Evolutionary conservation across 2,113 vertebrate species (phyloP).

Genomic region (Pseudopodoces humilis): DNA sequence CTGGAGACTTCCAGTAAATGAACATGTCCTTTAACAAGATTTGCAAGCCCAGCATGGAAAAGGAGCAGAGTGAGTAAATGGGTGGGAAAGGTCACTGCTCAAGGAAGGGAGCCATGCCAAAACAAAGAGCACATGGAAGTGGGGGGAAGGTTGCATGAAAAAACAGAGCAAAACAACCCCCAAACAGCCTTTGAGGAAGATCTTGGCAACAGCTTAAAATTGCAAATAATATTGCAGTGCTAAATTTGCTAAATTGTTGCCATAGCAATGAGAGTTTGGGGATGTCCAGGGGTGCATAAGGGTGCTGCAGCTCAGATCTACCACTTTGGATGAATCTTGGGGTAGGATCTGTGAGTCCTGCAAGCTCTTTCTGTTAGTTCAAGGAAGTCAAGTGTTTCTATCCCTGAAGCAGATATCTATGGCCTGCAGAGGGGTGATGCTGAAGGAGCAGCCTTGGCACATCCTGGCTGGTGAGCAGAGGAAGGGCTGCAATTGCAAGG

Average conservation of each 20-base stretch:
- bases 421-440: background rate
- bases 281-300: background rate
- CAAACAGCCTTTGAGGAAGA: background rate
- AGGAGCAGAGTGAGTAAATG: background rate
- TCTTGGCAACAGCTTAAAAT: background rate
- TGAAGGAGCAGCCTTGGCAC: background rate
- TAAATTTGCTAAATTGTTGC: background rate
- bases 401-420: rapidly evolving
- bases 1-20: slow-evolving; percentile 56
- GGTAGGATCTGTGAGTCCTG: background rate
- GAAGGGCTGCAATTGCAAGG: background rate
- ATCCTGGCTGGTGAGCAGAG: rapidly evolving
- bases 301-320: background rate
- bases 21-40: background rate
- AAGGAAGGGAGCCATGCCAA: background rate
- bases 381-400: background rate
- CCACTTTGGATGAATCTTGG: background rate
- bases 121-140: background rate
- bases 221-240: background rate
- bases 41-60: background rate
- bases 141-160: background rate
- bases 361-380: background rate
- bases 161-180: background rate
- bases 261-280: background rate
- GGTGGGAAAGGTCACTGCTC: background rate